phyloP scores from a whole-genome alignment of 2,113 vertebrate species.

The Rattus rattus region DNA sequence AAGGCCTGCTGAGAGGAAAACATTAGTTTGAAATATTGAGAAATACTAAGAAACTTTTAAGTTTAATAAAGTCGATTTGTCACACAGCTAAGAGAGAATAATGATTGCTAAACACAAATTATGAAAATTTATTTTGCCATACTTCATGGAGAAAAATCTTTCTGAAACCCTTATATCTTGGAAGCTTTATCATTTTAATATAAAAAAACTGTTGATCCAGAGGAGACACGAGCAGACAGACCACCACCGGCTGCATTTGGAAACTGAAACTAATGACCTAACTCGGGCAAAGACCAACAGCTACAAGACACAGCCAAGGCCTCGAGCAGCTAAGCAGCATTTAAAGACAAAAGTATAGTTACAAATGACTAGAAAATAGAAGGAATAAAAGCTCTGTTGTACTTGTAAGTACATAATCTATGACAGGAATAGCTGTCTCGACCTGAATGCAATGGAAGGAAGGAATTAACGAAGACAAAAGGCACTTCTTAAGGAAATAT shows the following conservation, averaged over 20 bases:
- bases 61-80: background rate
- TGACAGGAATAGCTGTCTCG: conserved; percentile 31
- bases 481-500: background rate
- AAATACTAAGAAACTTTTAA: background rate
- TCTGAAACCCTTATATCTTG: background rate
- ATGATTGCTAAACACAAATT: background rate
- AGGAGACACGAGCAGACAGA: background rate
- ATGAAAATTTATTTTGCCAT: conserved; percentile 6
- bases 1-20: background rate
- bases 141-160: background rate
- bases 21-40: background rate
- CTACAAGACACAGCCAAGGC: background rate
- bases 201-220: conserved; percentile 7
- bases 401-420: background rate
- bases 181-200: background rate
- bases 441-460: background rate
- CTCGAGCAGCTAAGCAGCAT: background rate
- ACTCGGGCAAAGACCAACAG: conserved; percentile 17
- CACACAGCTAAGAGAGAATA: background rate
- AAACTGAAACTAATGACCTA: conserved; percentile 5
- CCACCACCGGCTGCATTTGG: background rate
- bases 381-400: background rate
- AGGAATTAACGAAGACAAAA: conserved; percentile 21
- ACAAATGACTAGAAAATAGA: conserved; percentile 30
- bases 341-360: background rate